A percentile compares a stretch with the other conserved stretches of the same genome.
These are phyloP conservation scores for Gari tellinella DNA, from an alignment of 2,888 invertebrate genomes.

Conservation along the genomic window DNA sequence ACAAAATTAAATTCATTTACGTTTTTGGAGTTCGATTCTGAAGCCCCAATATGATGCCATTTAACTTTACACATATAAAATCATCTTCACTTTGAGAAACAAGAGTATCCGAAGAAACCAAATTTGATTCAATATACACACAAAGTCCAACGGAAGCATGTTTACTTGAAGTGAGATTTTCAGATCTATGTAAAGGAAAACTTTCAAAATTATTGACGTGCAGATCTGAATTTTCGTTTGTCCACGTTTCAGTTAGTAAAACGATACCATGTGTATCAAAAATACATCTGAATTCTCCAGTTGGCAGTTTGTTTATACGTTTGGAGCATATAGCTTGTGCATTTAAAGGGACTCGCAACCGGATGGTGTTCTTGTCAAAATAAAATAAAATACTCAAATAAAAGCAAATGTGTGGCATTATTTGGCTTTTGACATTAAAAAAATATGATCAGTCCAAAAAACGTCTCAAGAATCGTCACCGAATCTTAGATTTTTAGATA, in stretches of 20 bases:
- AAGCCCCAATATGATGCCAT: neutral
- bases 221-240: conserved; percentile 16
- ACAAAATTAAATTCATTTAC: conserved; percentile 1
- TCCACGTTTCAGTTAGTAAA: conserved; percentile 26
- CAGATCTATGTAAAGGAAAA: conserved; percentile 13
- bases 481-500: no score
- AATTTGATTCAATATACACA: conserved; percentile 1
- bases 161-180: conserved; percentile 9
- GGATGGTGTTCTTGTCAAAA: no score
- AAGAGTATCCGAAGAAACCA: neutral
- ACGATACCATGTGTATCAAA: conserved; percentile 21
- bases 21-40: neutral
- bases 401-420: no score
- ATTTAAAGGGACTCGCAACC: no score
- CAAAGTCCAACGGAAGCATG: conserved; percentile 11
- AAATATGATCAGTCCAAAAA: no score
- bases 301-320: conserved; percentile 8
- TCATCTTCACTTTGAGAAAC: conserved; percentile 5
- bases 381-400: no score
- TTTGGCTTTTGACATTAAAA: no score
- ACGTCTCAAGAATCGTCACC: no score
- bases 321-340: conserved; percentile 5
- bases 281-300: conserved; percentile 8
- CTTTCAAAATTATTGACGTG: conserved; percentile 18
- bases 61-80: conserved; percentile 4